phyloP scores from a whole-genome alignment of 2,797 vertebrate species.

The Muraenolepis orangiensis region DNA sequence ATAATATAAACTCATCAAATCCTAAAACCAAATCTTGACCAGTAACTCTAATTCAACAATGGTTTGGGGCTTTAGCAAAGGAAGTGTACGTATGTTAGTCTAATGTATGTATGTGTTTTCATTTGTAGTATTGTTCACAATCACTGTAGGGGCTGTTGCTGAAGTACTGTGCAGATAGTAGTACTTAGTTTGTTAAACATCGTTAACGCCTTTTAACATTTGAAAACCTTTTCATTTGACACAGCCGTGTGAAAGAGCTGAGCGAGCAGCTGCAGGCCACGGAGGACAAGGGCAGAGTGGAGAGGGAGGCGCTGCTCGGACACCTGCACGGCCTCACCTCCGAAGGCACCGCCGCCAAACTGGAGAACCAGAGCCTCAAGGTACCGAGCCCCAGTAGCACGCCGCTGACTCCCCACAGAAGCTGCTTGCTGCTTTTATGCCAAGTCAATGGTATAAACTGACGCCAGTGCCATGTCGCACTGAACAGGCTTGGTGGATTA shows the following conservation, averaged over 20 bases:
- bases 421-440: not conserved
- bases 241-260: conserved; percentile 79
- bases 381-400: conserved; percentile 50
- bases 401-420: no score
- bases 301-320: conserved; percentile 75
- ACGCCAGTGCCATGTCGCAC: no score
- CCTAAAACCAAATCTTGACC: no score
- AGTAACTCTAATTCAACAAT: not conserved
- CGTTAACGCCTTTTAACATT: no score
- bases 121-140: no score
- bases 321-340: conserved; percentile 74
- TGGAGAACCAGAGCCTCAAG: conserved; percentile 87
- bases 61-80: not conserved
- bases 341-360: conserved; percentile 70
- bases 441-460: no score
- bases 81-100: not conserved
- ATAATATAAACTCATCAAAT: no score
- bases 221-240: not conserved
- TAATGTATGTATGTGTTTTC: not conserved
- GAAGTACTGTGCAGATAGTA: no score
- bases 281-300: conserved; percentile 75
- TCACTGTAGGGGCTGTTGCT: not conserved
- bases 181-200: no score
- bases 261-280: conserved; percentile 72
- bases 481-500: not conserved